phyloP scores from a whole-genome alignment of 2,888 invertebrate genomes.

The Saturnia pavonia region DNA sequence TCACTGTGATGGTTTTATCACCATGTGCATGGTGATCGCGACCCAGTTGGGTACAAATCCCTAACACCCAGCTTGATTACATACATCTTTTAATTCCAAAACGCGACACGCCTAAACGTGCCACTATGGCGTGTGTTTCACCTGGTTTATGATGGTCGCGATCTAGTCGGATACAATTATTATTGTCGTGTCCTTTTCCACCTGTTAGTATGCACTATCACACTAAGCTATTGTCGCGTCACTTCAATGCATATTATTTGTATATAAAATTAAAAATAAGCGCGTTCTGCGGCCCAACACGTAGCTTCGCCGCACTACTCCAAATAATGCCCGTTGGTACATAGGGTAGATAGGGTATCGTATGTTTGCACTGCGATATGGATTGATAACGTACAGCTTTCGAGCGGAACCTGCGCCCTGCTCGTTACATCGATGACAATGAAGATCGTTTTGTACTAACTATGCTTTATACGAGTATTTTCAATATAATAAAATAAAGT shows the following conservation, averaged over 20 bases:
- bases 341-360: conserved; percentile 60
- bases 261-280: not conserved
- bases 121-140: no score
- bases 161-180: no score
- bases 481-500: not conserved
- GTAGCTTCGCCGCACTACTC: conserved; percentile 9
- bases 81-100: no score
- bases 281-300: conserved; percentile 1
- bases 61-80: no score
- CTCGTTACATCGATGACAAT: conserved; percentile 10
- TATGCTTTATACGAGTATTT: not conserved
- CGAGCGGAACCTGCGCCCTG: conserved; percentile 39
- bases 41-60: no score
- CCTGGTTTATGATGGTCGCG: no score
- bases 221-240: no score
- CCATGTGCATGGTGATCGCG: no score
- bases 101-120: no score
- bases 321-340: conserved; percentile 25
- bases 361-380: conserved; percentile 49
- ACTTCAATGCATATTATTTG: not conserved
- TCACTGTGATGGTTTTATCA: no score
- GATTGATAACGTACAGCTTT: conserved; percentile 54
- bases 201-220: no score
- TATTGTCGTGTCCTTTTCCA: no score
- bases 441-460: not conserved